Percentiles rank a stretch among this genome's conserved stretches.
Conservation (phyloP, 1,140 invertebrate species). For the Wasmannia auropunctata region DNA sequence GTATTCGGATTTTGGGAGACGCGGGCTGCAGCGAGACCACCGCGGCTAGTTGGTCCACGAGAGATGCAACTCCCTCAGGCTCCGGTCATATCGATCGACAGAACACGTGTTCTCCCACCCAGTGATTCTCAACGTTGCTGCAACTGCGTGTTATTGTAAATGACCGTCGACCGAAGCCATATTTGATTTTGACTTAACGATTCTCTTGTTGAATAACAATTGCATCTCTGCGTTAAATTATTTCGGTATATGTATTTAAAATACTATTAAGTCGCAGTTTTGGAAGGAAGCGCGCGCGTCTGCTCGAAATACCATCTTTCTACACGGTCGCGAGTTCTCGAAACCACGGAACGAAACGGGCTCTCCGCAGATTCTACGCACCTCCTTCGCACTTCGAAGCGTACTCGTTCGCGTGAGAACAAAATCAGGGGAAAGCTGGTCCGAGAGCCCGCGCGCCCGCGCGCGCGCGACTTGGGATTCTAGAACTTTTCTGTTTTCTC, state of each 20-base stretch:
- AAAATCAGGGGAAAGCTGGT: slow-evolving; percentile 74
- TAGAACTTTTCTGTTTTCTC: slow-evolving; percentile 75
- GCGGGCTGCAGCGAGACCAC: slow-evolving; percentile 26
- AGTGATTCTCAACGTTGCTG: slow-evolving; percentile 45
- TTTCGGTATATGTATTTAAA: neutral
- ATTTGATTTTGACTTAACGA: neutral
- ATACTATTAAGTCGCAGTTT: no score
- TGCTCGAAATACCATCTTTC: neutral
- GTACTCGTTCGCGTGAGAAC: slow-evolving; percentile 67
- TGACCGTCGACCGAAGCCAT: neutral
- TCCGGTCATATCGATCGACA: slow-evolving; percentile 61
- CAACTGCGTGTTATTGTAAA: neutral
- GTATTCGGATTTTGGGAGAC: slow-evolving; percentile 39
- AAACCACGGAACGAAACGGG: neutral
- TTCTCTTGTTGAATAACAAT: neutral
- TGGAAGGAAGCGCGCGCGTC: neutral
- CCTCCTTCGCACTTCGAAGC: slow-evolving; percentile 42
- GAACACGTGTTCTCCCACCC: slow-evolving; percentile 57
- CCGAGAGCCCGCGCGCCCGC: neutral
- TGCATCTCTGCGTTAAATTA: neutral
- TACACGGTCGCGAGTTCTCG: neutral
- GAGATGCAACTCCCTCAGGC: slow-evolving; percentile 61
- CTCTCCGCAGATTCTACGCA: neutral
- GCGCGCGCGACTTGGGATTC: slow-evolving; percentile 26
- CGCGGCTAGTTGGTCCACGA: slow-evolving; percentile 49